Percentiles rank a stretch among this genome's conserved stretches.
Evolutionary conservation across 2,797 vertebrate species (phyloP).

Genomic region (Leucoraja ocellata): DNA sequence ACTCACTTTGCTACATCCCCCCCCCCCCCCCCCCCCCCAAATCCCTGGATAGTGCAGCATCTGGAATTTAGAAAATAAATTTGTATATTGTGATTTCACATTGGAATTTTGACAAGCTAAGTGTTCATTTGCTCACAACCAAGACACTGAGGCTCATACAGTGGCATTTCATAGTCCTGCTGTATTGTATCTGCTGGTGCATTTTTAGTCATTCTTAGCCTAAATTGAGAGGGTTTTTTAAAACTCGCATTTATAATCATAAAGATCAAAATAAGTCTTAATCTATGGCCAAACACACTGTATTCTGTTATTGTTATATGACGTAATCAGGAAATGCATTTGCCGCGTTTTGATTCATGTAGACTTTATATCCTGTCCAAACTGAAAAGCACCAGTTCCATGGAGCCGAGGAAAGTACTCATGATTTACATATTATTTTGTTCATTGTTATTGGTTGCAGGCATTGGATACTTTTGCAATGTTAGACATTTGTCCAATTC

Average conservation of each 20-base stretch:
- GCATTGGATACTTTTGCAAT: neutral
- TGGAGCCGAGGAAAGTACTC: neutral
- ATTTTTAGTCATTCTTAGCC: neutral
- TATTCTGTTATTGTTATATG: conserved; percentile 40
- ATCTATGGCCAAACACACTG: conserved; percentile 45
- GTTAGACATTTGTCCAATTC: conserved; percentile 1
- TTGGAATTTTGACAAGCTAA: neutral
- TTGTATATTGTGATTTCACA: neutral
- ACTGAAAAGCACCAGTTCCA: neutral
- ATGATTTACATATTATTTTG: neutral
- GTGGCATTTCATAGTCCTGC: conserved; percentile 12
- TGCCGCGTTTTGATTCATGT: neutral
- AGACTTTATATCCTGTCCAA: conserved; percentile 12
- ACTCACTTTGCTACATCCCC: neutral
- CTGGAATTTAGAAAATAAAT: neutral
- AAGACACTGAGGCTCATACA: conserved; percentile 13
- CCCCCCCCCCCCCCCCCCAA: too few relatives aligned
- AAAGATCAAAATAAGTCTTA: neutral
- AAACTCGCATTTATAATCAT: neutral
- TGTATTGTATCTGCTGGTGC: conserved; percentile 40
- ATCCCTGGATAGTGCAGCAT: neutral
- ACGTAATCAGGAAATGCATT: neutral
- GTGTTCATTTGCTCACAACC: neutral
- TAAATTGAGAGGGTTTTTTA: neutral
- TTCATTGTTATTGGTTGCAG: neutral